Evolutionary conservation across 30 jellyfish, hydroid and myxozoan species (phyloP).

Genomic region (Pseudorhiza aurosa): DNA sequence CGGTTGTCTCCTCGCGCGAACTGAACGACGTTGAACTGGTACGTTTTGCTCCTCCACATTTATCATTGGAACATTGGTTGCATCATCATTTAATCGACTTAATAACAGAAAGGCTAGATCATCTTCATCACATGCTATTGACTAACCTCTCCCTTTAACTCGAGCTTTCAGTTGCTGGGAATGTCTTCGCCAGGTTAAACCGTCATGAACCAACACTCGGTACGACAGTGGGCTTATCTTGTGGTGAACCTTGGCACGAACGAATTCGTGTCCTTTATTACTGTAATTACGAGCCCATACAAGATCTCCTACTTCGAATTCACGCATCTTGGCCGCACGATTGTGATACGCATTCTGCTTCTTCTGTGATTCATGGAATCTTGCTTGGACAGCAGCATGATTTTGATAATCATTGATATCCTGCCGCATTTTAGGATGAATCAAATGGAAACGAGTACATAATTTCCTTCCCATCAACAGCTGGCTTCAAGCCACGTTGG

Average conservation of each 20-base stretch:
- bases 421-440: constrained; percentile 37
- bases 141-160: constrained; percentile 13
- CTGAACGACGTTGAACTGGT: constrained; percentile 31
- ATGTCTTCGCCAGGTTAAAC: constrained; percentile 58
- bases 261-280: constrained; percentile 46
- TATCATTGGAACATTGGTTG: constrained; percentile 27
- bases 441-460: constrained; percentile 58
- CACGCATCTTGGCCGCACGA: constrained; percentile 45
- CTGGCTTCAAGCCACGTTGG: constrained; percentile 53
- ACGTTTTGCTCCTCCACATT: constrained; percentile 47
- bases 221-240: constrained; percentile 63
- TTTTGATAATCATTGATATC: constrained; percentile 50
- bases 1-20: constrained; percentile 31
- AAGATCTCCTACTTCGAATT: constrained; percentile 51
- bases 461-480: constrained; percentile 60
- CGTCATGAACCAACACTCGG: constrained; percentile 58
- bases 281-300: constrained; percentile 59
- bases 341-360: constrained; percentile 51
- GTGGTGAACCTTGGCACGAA: constrained; percentile 65
- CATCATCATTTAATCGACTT: constrained; percentile 16
- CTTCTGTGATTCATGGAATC: constrained; percentile 52
- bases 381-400: constrained; percentile 43
- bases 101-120: constrained; percentile 16
- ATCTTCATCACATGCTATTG: constrained; percentile 37
- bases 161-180: constrained; percentile 56